Base-by-base conservation (phyloP, 1,140 invertebrate genomes). In the Mya arenaria region DNA sequence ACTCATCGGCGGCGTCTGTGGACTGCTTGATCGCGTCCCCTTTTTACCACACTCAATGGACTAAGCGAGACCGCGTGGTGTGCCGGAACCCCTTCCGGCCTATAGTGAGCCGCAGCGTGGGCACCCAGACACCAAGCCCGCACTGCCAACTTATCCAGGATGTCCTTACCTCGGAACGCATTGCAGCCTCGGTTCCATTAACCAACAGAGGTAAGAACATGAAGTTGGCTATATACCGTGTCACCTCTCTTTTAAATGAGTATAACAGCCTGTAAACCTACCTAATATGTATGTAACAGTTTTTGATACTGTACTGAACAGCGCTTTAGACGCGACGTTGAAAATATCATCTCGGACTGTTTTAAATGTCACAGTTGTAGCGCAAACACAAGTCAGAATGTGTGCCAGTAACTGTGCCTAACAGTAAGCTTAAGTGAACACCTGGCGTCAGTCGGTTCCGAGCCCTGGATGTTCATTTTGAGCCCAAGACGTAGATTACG, bases 91-190 rank as follows among this genome's bases (percentile, higher is more conserved):
- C 62, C 39, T 80, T 80, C 55, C 65, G 65, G 37, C 77, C 77
- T 15, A 71, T 69, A 1, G 65, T 69, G 1, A 80, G 77, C 34
- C 65, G 77, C 25, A 80, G 77, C 71, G 77, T 80, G 2, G 77
- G 77, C 25, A 80, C 77, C 39, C 77, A 80, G 39, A 80, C 77
- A 0, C 77, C 77, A 41, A 80, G 63, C 77, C 77, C 77, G 25
- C 44, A 69, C 37, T 68, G 77, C 28, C 77, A 80, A 28, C 44
- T 80, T 4, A 52, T 80, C 2, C 44, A 56, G 36, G 77, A 80
- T 19, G 77, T 66, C 23, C 39, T 75, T 8, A 15, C 30, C 44
- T 72, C 69, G 63, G 48, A 63, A n/a, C n/a, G n/a, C n/a, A n/a
- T n/a, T n/a, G n/a, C n/a, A n/a, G n/a, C n/a, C n/a, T n/a, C n/a